phyloP scores from a whole-genome alignment of 2,113 vertebrate genomes.

The Onychostoma macrolepis region DNA sequence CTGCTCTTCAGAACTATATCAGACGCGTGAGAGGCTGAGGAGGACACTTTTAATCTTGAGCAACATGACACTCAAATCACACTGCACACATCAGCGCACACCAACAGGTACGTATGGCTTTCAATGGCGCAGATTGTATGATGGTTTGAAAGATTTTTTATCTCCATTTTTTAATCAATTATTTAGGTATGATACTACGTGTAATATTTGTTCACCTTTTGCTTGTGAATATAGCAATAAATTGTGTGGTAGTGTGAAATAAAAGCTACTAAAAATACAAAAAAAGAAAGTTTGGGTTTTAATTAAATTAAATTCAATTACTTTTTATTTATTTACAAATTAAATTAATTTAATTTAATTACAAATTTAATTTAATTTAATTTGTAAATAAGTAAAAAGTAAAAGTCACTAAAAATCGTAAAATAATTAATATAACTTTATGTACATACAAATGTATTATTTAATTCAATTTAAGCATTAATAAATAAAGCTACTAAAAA shows the following conservation, averaged over 20 bases:
- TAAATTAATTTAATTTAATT: too few species aligned
- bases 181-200: background rate
- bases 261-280: background rate
- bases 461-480: too few species aligned
- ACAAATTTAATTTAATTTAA: too few species aligned
- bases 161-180: background rate
- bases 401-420: too few species aligned
- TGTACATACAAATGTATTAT: too few species aligned
- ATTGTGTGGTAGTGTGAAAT: background rate
- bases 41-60: conserved; percentile 61
- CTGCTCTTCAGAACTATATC: conserved; percentile 49
- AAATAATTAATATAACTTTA: too few species aligned
- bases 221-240: background rate
- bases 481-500: too few species aligned
- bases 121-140: background rate
- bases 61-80: conserved; percentile 71
- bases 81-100: conserved; percentile 50
- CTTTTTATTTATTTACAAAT: too few species aligned
- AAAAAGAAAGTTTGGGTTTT: background rate
- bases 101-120: conserved; percentile 66
- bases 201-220: background rate
- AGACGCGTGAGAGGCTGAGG: conserved; percentile 35
- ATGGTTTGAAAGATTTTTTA: background rate
- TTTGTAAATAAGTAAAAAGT: too few species aligned
- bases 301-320: too few species aligned